Evolutionary conservation across 2,113 vertebrate species (phyloP).

Genomic region (Indicator maculatus): DNA sequence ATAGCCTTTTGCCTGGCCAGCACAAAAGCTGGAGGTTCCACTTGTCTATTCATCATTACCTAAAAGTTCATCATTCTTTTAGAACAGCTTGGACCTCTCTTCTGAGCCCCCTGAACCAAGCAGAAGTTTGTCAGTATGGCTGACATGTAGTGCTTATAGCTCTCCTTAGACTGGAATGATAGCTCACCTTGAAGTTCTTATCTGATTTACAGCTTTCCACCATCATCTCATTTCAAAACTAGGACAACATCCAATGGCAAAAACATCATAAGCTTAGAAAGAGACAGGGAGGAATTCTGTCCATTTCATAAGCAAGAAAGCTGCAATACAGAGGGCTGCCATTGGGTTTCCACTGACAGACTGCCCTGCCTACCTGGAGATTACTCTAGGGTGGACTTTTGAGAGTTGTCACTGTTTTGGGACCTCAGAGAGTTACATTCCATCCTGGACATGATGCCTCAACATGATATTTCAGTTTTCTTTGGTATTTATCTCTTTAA

Average conservation of each 20-base stretch:
- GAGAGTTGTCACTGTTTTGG: neutral
- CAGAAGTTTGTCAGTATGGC: neutral
- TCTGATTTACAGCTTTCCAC: neutral
- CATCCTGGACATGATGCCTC: neutral
- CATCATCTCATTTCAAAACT: neutral
- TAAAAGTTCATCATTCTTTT: neutral
- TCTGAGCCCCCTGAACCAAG: neutral
- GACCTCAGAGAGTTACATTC: rapidly evolving
- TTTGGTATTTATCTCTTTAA: neutral
- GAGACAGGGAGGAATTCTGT: neutral
- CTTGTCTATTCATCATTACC: neutral
- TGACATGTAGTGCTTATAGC: neutral
- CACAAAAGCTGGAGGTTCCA: neutral
- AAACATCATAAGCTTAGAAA: neutral
- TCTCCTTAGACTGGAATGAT: neutral
- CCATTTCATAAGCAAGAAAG: neutral
- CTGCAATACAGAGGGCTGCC: neutral
- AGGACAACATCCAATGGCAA: neutral
- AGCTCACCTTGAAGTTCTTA: neutral
- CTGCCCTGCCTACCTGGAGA: neutral
- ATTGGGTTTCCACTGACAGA: neutral
- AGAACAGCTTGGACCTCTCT: neutral
- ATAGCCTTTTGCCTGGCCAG: neutral
- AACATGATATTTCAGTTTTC: neutral
- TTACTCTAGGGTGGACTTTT: neutral